phyloP scores from a whole-genome alignment of 2,888 invertebrate species.

The Drosophila hamatofila region DNA sequence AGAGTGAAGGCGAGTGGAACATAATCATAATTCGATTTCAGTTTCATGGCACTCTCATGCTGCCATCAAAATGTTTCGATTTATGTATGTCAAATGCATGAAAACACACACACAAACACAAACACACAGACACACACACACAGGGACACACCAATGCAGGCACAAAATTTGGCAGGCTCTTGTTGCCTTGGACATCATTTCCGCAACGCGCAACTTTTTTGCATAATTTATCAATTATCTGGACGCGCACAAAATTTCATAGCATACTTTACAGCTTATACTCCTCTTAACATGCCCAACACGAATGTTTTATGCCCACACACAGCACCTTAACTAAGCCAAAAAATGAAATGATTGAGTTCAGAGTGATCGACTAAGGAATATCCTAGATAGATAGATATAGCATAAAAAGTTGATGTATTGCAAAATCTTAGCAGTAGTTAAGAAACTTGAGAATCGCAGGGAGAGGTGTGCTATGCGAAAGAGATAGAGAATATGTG shows the following conservation, averaged over 20 bases:
- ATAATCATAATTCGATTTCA: slow-evolving; percentile 53
- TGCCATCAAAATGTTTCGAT: slow-evolving; percentile 40
- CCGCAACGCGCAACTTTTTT: slow-evolving; percentile 25
- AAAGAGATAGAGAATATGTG: neutral
- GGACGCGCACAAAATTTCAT: slow-evolving; percentile 49
- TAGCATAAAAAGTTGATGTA: neutral
- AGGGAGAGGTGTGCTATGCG: neutral
- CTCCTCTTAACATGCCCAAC: slow-evolving; percentile 44
- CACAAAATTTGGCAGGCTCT: neutral
- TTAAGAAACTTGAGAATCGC: neutral
- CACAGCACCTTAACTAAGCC: neutral
- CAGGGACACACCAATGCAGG: too few species aligned
- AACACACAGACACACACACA: neutral
- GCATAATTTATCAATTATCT: slow-evolving; percentile 61
- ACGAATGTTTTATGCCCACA: slow-evolving; percentile 17
- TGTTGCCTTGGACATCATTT: slow-evolving; percentile 17
- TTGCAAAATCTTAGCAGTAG: neutral
- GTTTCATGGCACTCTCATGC: slow-evolving; percentile 21
- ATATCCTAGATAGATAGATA: neutral
- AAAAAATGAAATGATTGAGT: neutral
- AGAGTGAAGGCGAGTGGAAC: slow-evolving; percentile 3
- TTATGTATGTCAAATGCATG: slow-evolving; percentile 17
- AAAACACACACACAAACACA: neutral
- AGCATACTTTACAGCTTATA: slow-evolving; percentile 52
- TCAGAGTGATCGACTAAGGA: neutral